Conservation (phyloP, 2,797 vertebrate genomes). For the Arnoldichthys spilopterus region DNA sequence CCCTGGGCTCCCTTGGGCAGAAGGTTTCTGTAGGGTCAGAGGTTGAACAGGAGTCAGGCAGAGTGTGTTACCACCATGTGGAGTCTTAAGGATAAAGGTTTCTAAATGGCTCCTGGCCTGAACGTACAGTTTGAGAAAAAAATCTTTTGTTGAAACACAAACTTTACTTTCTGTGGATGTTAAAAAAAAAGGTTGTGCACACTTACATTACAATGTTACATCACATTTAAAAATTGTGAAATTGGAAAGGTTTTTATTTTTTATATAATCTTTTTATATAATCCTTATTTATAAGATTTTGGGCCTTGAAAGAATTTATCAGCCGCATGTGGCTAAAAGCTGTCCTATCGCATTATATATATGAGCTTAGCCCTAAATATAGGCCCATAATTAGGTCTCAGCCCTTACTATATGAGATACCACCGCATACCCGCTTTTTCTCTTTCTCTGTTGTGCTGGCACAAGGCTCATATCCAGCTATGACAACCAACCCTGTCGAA, state of each 20-base stretch:
- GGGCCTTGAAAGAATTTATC: neutral
- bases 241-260: neutral
- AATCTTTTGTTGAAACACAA: neutral
- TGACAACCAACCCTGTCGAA: conserved; percentile 8
- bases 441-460: conserved; percentile 28
- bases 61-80: conserved; percentile 27
- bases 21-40: conserved; percentile 48
- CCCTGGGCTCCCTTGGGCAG: conserved; percentile 12
- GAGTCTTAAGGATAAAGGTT: conserved; percentile 24
- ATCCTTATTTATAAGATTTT: neutral
- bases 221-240: too few relatives aligned
- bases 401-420: conserved; percentile 43
- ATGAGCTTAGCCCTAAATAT: conserved; percentile 43
- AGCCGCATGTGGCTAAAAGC: conserved; percentile 49
- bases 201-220: too few relatives aligned
- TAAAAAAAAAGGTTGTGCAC: neutral
- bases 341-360: conserved; percentile 45
- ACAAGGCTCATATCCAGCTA: conserved; percentile 7
- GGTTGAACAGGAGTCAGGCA: conserved; percentile 63
- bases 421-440: conserved; percentile 25
- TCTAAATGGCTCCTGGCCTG: neutral
- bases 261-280: neutral
- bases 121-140: neutral
- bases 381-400: conserved; percentile 37
- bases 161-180: neutral